phyloP scores from a whole-genome alignment of 2,888 invertebrate species.

The Agrotis segetum region DNA sequence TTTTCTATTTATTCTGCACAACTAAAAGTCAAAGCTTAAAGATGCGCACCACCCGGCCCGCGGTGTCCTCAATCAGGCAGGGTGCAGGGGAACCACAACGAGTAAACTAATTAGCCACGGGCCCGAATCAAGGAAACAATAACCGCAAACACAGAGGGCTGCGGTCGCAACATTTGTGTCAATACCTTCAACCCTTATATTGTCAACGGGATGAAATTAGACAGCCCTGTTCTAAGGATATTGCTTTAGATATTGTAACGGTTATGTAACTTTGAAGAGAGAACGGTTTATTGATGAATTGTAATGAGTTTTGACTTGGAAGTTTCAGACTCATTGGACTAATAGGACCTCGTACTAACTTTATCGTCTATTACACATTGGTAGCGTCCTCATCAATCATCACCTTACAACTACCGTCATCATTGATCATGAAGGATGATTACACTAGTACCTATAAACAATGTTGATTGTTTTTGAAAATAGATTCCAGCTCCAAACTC shows the following conservation, averaged over 20 bases:
- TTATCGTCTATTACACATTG: too few relatives aligned
- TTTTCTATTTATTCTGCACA: background rate
- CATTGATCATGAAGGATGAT: too few relatives aligned
- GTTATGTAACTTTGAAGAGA: slow-evolving; percentile 60
- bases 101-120: slow-evolving; percentile 86
- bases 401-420: too few relatives aligned
- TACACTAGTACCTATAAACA: too few relatives aligned
- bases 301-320: slow-evolving; percentile 8
- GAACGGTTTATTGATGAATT: slow-evolving; percentile 25
- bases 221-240: slow-evolving; percentile 62
- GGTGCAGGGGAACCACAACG: slow-evolving; percentile 65
- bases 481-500: background rate
- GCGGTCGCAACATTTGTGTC: slow-evolving; percentile 82
- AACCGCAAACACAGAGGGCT: slow-evolving; percentile 88
- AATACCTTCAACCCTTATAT: slow-evolving; percentile 83
- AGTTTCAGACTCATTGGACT: background rate
- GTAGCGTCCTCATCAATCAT: too few relatives aligned
- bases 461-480: background rate
- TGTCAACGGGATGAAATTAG: slow-evolving; percentile 79
- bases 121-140: slow-evolving; percentile 87
- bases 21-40: slow-evolving; percentile 28
- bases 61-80: slow-evolving; percentile 52
- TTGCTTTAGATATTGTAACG: slow-evolving; percentile 69
- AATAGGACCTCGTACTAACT: too few relatives aligned
- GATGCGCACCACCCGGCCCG: slow-evolving; percentile 33